Percentiles rank a stretch among this genome's conserved stretches.
Conservation (phyloP, 2,113 vertebrate genomes). For the Saccopteryx leptura region DNA sequence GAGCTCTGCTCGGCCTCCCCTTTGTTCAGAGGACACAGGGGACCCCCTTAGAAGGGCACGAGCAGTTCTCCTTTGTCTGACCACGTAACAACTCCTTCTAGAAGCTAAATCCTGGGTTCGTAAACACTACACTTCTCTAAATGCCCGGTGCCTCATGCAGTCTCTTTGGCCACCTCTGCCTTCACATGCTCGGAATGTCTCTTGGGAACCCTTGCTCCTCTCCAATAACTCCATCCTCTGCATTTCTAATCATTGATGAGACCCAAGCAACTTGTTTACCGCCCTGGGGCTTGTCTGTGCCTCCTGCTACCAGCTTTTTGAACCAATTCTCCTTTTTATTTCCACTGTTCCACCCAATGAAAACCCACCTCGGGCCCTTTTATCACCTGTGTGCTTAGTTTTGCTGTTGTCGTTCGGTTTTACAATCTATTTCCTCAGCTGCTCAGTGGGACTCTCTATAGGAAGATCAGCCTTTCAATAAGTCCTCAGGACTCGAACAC, state of each 20-base stretch:
- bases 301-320: not conserved
- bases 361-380: not conserved
- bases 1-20: not conserved
- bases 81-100: not conserved
- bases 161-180: not conserved
- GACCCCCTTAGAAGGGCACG: rapidly evolving
- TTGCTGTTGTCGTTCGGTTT: not conserved
- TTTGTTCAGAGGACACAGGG: not conserved
- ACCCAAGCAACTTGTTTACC: not conserved
- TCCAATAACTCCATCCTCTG: not conserved
- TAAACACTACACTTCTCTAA: not conserved
- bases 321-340: not conserved
- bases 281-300: not conserved
- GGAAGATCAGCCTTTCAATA: not conserved
- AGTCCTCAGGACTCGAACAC: not conserved
- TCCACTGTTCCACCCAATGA: not conserved
- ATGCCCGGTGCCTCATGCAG: not conserved
- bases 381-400: not conserved
- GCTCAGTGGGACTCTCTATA: not conserved
- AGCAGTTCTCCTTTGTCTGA: not conserved
- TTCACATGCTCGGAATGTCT: not conserved
- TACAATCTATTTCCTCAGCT: not conserved
- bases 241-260: not conserved
- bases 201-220: not conserved
- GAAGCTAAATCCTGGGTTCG: not conserved